Evolutionary conservation across 2,113 vertebrate species (phyloP), one percentile per base, ranked within the genome.

Genomic region (Poicephalus gulielmi): DNA sequence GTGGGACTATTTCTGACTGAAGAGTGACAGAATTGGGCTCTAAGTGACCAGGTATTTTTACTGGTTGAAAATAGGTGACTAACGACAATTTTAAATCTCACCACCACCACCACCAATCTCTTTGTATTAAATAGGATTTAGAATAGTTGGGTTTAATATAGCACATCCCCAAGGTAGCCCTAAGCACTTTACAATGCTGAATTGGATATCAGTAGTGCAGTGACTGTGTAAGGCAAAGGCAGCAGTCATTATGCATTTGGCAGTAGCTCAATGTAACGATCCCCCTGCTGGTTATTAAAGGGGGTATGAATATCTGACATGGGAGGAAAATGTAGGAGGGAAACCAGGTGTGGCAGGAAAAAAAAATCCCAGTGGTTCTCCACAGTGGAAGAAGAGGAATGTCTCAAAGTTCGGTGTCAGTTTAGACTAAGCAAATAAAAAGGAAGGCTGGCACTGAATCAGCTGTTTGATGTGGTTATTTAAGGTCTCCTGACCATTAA

Each of bases 161-260:
- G 90, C 71, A 84, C 97, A 98, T 96, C 95, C 87, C 93, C 97
- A 95, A 96, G 94, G 97, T 96, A 96, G 95, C 96, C 93, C 93
- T 82, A 96, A 97, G 97, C 97, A 96, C 92, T 98, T 97, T 98
- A 97, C 97, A 98, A 89, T 97, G 97, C 97, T 96, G 96, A 98
- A 97, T 89, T 77, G 82, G 93, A 85, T 95, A 69, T 80, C 93
- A 92, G 91, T 95, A 91, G 62, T 92, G 64, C 68, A 55, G 92
- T 95, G 86, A 85, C 81, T 66, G 81, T 89, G 94, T 83, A 93
- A 94, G 92, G 81, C 78, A 85, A 88, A 94, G 91, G 95, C 86
- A 92, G 96, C 95, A 96, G 95, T 96, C 95, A 97, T 96, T 96
- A 96, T 95, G 95, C 80, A 92, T 94, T 97, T 73, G 83, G 96